A percentile compares a stretch with the other conserved stretches of the same genome.
Evolutionary conservation across 2,113 vertebrate genomes (phyloP).

Genomic region (Chiloscyllium plagiosum): DNA sequence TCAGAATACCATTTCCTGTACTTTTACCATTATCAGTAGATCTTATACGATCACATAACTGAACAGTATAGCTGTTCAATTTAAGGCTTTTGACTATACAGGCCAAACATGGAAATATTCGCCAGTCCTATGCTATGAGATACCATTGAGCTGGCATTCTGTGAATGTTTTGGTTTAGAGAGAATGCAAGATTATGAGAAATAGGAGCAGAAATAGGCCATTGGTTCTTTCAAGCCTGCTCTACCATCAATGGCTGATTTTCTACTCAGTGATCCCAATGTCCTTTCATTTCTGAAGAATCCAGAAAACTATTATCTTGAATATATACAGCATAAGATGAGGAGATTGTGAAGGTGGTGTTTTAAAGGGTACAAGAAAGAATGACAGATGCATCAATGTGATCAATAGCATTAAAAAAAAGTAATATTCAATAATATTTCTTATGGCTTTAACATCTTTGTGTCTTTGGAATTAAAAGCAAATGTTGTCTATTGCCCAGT

Average conservation of each 20-base stretch:
- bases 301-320: too few species aligned
- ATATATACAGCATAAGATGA: too few species aligned
- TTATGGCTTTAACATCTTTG: too few species aligned
- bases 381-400: neutral
- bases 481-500: too few species aligned
- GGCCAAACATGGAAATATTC: neutral
- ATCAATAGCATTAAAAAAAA: neutral
- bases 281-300: too few species aligned
- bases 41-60: too few species aligned
- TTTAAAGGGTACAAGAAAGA: neutral
- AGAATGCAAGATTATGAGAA: too few species aligned
- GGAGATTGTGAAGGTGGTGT: neutral
- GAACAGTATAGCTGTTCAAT: neutral
- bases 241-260: too few species aligned
- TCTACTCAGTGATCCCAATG: too few species aligned
- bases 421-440: neutral
- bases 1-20: neutral
- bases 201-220: too few species aligned
- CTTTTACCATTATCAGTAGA: neutral
- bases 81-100: neutral
- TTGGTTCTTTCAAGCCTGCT: too few species aligned
- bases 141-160: neutral
- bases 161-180: neutral
- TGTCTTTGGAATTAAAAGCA: too few species aligned
- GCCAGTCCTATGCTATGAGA: neutral